A percentile compares a stretch with the other conserved stretches of the same genome.
These are phyloP conservation scores for Druon quercuslanigerum DNA, from an alignment of 1,140 invertebrate genomes.

Conservation along the genomic window DNA sequence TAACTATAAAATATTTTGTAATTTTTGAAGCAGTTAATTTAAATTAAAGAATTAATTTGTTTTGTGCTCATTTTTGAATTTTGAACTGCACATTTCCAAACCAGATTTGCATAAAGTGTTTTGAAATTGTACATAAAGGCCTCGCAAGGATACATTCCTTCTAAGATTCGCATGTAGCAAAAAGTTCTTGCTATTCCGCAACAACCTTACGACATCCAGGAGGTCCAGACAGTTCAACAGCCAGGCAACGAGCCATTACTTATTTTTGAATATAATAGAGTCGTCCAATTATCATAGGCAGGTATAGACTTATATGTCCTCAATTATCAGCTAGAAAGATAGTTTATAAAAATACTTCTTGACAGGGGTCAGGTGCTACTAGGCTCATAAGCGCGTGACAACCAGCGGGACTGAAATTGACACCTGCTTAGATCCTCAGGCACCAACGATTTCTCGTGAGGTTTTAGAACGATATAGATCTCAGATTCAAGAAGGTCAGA, in stretches of 20 bases:
- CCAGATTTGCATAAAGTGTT: no score
- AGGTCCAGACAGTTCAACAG: neutral
- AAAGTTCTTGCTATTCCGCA: neutral
- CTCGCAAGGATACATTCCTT: no score
- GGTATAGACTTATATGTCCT: conserved; percentile 35
- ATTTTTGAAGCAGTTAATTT: no score
- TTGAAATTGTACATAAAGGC: no score
- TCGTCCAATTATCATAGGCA: conserved; percentile 31
- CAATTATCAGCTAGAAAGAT: conserved; percentile 41
- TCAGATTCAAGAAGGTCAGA: conserved; percentile 6
- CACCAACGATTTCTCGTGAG: neutral
- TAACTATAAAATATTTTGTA: no score
- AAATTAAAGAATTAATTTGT: no score
- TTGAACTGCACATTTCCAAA: no score
- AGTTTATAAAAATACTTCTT: conserved; percentile 42
- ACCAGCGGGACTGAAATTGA: conserved; percentile 21
- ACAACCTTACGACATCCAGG: neutral
- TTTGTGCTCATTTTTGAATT: no score
- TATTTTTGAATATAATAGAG: conserved; percentile 43
- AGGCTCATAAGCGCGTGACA: conserved; percentile 22
- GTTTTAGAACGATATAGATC: neutral
- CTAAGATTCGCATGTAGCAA: neutral
- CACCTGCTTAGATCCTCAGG: conserved; percentile 23
- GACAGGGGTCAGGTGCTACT: conserved; percentile 26
- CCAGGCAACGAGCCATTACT: neutral